Base-by-base conservation (phyloP, 2,888 invertebrate genomes). In the Smittia aterrima region DNA sequence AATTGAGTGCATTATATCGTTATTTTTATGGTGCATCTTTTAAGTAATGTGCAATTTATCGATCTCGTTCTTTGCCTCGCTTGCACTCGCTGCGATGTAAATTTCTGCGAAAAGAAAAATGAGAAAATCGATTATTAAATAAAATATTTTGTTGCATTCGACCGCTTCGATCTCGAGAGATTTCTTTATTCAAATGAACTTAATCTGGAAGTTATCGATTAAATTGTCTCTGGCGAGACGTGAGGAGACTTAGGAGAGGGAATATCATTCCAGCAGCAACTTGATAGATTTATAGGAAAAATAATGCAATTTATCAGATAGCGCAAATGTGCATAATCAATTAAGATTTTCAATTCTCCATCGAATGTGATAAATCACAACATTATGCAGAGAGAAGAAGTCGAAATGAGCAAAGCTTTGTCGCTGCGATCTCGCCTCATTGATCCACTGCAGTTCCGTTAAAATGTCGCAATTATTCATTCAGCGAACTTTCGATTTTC, bases 1-100 rank as follows among this genome's bases (percentile, higher is more conserved):
- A 25, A 72, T 72, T 41, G 72, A 72, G 0, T 72, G 58, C 72
- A 62, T 72, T 70, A 70, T 54, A 70, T 70, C 70, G 38, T 67
- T 67, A 67, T 22, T 70, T 54, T 54, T 70, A 70, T 70, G 70
- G 32, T 70, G 70, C 70, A 70, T 70, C n/a, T 58, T 58, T 47
- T 47, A 47, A 47, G 47, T 47, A 58, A 22, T 20, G 18, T 20
- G 58, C 22, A 58, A 58, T 58, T 58, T 58, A 58, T 58, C 47
- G 47, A 11, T 47, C 47, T 47, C 47, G 47, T 58, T 58, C 22
- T 1, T 18, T 20, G 9, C 3, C 16, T 13, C 3, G 6, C 38
- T 38, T 38, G 38, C 38, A 11, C 11, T 38, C 11, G 53, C 9
- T 20, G 58, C 9, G 58, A n/a, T 58, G 58, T 11, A 18, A n/a